Evolutionary conservation across 2,797 vertebrate species (phyloP), one percentile per base, ranked within the genome.

Genomic region (Lagodon rhomboides): DNA sequence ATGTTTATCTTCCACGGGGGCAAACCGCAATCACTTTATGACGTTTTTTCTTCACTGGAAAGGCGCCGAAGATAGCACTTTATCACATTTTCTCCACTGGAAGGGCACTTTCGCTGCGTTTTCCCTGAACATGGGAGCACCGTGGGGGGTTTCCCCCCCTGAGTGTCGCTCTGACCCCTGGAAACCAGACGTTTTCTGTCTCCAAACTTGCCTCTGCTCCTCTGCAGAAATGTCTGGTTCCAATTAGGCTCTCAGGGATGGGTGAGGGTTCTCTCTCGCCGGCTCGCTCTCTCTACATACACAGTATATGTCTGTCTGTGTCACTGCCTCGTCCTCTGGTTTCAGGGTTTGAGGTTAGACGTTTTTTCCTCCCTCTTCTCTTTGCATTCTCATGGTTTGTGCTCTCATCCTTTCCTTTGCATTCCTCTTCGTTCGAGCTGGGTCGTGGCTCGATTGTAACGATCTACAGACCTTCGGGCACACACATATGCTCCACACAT

Each of bases 181-280:
- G 79, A 79, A 22, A 68, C 75, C 22, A 68, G 12, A 74, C n/a
- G 68, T 47, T 79, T 80, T 77, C 58, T 50, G n/a, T 68, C 68
- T 64, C 34, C 6, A 20, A 68, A 72, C 41, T 34, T 47, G 4
- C 41, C 46, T 78, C 62, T 55, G 51, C 71, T 76, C 17, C 50
- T 75, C 81, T 72, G 65, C 82, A 69, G 73, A 85, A 79, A 69
- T 53, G 73, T 90, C 84, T 94, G 93, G 73, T 90, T 93, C 77
- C 83, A 92, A 90, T 94, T 94, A 93, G 78, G 86, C 79, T 87
- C 80, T 69, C 76, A 79, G 74, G 85, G 85, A 73, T 85, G 79
- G 66, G 74, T 85, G 68, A 85, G 72, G 55, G 43, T 73, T 77
- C 49, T 72, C 75, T 85, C 54, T 60, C 46, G 34, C 25, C n/a